Evolutionary conservation across 2,113 vertebrate genomes (phyloP), one percentile per base, ranked within the genome.

Genomic region (Pachycephala philippinensis): DNA sequence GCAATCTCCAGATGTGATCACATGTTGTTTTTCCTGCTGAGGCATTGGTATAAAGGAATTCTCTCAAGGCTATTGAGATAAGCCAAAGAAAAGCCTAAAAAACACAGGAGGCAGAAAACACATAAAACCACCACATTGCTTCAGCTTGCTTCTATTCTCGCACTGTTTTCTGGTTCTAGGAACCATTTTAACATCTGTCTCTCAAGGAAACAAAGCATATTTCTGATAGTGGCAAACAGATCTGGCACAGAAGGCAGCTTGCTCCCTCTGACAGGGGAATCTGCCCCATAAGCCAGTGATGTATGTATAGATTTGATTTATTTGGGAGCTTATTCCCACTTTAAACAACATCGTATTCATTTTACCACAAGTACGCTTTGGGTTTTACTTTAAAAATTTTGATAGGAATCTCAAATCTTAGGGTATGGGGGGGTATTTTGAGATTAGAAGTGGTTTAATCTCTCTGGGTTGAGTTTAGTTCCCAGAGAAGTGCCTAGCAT

Each of bases 171-270:
- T 83, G 50, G 39, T 89, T 88, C 75, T 65, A 59, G 39, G 78
- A 93, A 90, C 75, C 50, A 77, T 90, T 93, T 80, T 74, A 87
- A 88, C 64, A 59, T 93, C 78, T 95, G 50, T 66, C 91, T 95
- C 61, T 79, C 56, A 52, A 82, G 81, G 40, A 91, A 79, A 94
- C 44, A 91, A 93, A 89, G 31, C 49, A 33, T 26, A 61, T 82
- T 87, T 81, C 56, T 84, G 44, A 54, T 30, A 82, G 80, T 27
- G 37, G 57, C 40, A 86, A 90, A 92, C 57, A 49, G 52, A n/a
- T 77, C 60, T 57, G 53, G 23, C 54, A 30, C 33, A 81, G 30
- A 80, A 81, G 31, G 69, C 69, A 50, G 37, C 52, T 71, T 85
- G 42, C 39, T 94, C 40, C n/a, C 9, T 87, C 56, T 27, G 65